phyloP scores from a whole-genome alignment of 1,140 invertebrate species.

The Armadillidium nasatum region DNA sequence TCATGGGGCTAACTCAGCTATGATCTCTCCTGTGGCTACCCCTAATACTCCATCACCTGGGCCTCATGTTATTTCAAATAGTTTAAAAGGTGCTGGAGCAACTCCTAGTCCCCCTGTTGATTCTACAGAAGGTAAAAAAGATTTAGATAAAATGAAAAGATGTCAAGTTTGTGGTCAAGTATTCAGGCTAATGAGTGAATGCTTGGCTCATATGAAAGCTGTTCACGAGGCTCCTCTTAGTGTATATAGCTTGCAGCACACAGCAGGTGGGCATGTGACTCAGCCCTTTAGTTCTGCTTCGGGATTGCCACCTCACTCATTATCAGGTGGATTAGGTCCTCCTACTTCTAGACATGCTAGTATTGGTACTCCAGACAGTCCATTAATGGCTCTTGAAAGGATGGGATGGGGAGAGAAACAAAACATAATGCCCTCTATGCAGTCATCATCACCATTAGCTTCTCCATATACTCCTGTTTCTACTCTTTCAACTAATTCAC shows the following conservation, averaged over 20 bases:
- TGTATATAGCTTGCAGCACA: constrained; percentile 41
- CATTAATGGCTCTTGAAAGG: constrained; percentile 43
- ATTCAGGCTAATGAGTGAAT: constrained; percentile 44
- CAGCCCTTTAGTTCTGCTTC: constrained; percentile 33
- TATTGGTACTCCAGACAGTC: constrained; percentile 41
- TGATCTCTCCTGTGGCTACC: constrained; percentile 40
- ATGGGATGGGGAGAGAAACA: constrained; percentile 45
- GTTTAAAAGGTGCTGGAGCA: constrained; percentile 34
- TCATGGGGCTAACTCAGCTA: constrained; percentile 36
- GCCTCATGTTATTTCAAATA: constrained; percentile 36
- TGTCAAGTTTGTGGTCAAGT: constrained; percentile 45
- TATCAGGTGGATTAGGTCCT: constrained; percentile 29
- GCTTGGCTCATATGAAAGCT: constrained; percentile 43
- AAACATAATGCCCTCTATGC: constrained; percentile 37
- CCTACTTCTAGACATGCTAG: constrained; percentile 20
- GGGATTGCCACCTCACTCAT: constrained; percentile 32
- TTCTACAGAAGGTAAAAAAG: constrained; percentile 39
- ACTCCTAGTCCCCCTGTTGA: constrained; percentile 43
- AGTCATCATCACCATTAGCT: constrained; percentile 41
- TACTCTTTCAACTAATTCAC: constrained; percentile 23
- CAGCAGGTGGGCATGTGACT: constrained; percentile 34
- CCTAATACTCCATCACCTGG: constrained; percentile 37
- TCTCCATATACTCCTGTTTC: constrained; percentile 28
- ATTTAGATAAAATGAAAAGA: constrained; percentile 43
- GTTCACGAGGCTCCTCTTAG: constrained; percentile 43